A percentile compares a stretch with the other conserved stretches of the same genome.
phyloP scores from a whole-genome alignment of 2,888 invertebrate genomes.

The Ferdinandea cuprea region DNA sequence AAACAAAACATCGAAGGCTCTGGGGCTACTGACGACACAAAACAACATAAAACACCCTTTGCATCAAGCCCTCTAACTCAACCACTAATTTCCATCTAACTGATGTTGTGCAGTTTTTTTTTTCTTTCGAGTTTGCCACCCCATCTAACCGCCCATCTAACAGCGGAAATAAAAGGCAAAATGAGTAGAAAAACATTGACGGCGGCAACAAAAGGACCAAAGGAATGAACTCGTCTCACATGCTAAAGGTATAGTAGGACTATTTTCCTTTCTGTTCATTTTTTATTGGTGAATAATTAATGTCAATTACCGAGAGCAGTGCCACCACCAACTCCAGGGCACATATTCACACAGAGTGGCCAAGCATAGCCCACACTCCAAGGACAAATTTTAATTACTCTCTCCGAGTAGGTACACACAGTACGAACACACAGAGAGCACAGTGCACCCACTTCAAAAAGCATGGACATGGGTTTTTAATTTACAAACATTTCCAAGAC shows the following conservation, averaged over 20 bases:
- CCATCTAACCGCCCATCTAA: conserved; percentile 55
- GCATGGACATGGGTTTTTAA: conserved; percentile 73
- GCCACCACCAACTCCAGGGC: conserved; percentile 38
- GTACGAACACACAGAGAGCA: conserved; percentile 1
- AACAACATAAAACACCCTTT: conserved; percentile 60
- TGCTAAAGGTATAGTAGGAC: too few relatives aligned
- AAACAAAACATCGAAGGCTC: conserved; percentile 46
- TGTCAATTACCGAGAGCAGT: conserved; percentile 69
- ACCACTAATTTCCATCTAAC: conserved; percentile 66
- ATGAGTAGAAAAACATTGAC: conserved; percentile 63
- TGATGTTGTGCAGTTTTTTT: conserved; percentile 44
- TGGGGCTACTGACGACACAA: conserved; percentile 30
- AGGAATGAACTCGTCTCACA: conserved; percentile 32
- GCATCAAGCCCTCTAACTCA: conserved; percentile 54
- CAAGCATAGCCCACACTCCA: background rate
- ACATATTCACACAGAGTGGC: conserved; percentile 10
- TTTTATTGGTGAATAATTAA: conserved; percentile 75
- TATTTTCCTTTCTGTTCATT: conserved; percentile 55
- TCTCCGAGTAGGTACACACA: conserved; percentile 37
- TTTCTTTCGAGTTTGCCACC: conserved; percentile 31
- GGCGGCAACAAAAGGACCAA: conserved; percentile 58
- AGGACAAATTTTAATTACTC: conserved; percentile 71
- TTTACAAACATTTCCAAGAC: conserved; percentile 75
- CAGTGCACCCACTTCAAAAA: conserved; percentile 73
- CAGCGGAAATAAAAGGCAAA: conserved; percentile 63